phyloP scores from a whole-genome alignment of 2,113 vertebrate genomes.

The Thomomys bottae region DNA sequence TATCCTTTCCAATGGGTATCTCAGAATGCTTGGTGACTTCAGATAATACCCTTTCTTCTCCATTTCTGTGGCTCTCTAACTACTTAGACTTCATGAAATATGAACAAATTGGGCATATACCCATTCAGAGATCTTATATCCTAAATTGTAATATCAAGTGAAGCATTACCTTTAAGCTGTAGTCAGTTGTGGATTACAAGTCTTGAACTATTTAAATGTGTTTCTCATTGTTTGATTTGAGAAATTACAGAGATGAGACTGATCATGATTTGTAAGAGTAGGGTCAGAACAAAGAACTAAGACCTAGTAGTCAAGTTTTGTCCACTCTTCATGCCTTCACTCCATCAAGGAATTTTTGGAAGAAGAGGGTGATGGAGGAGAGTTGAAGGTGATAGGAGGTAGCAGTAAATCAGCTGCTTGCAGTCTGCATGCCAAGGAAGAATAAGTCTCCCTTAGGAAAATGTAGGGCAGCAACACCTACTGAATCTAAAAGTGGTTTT shows the following conservation, averaged over 20 bases:
- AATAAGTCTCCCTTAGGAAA: neutral
- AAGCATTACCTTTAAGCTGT: neutral
- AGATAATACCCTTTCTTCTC: neutral
- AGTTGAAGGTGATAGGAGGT: neutral
- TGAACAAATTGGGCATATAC: neutral
- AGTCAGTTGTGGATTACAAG: neutral
- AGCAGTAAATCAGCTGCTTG: neutral
- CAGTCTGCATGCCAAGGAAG: neutral
- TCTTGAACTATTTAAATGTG: constrained; percentile 33
- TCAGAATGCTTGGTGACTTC: neutral
- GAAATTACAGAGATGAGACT: neutral
- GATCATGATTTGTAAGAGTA: neutral
- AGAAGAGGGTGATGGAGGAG: neutral
- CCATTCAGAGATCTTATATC: neutral
- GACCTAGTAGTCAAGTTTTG: neutral
- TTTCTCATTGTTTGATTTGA: constrained; percentile 46
- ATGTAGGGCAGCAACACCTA: neutral
- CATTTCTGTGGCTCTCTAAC: neutral
- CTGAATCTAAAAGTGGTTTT: constrained; percentile 13
- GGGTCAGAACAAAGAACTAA: neutral
- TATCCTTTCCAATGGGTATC: neutral
- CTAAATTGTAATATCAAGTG: constrained; percentile 41
- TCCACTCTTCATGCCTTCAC: neutral
- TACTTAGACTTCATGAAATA: neutral
- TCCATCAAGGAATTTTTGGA: neutral